Evolutionary conservation across 2,888 invertebrate species (phyloP).

Genomic region (Tetragonisca angustula): DNA sequence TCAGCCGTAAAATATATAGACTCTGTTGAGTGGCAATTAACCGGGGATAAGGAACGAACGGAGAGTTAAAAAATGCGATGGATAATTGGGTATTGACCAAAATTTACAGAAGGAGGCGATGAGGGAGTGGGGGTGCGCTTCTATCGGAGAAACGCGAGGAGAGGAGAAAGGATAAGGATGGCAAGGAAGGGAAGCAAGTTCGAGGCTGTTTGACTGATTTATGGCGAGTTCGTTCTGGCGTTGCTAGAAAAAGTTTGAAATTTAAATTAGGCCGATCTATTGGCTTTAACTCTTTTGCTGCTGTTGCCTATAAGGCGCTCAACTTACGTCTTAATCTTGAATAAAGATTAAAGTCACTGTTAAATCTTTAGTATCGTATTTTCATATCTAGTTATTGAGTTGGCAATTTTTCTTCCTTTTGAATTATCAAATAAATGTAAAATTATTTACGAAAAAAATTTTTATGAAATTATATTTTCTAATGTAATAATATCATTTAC

Average conservation of each 20-base stretch:
- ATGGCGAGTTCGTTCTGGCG: not conserved
- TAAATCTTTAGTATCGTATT: too few relatives aligned
- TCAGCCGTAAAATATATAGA: not conserved
- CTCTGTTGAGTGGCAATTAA: not conserved
- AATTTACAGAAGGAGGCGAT: not conserved
- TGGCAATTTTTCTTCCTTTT: too few relatives aligned
- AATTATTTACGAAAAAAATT: too few relatives aligned
- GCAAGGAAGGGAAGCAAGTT: not conserved
- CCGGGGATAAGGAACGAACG: not conserved
- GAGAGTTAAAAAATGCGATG: not conserved
- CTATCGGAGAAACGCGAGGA: not conserved
- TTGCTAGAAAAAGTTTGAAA: slow-evolving; percentile 4
- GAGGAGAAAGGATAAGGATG: not conserved
- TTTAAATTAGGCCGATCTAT: not conserved
- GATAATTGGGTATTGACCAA: not conserved
- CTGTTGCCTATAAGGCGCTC: too few relatives aligned
- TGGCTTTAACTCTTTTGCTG: not conserved
- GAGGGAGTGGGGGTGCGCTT: not conserved
- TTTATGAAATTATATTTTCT: too few relatives aligned
- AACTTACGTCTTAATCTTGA: too few relatives aligned
- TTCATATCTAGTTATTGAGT: too few relatives aligned
- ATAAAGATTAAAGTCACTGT: too few relatives aligned
- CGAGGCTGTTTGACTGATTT: not conserved
- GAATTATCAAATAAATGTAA: too few relatives aligned
- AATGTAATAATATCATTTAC: too few relatives aligned